phyloP scores from a whole-genome alignment of 2,888 invertebrate genomes.

The Heliothis peltigera region DNA sequence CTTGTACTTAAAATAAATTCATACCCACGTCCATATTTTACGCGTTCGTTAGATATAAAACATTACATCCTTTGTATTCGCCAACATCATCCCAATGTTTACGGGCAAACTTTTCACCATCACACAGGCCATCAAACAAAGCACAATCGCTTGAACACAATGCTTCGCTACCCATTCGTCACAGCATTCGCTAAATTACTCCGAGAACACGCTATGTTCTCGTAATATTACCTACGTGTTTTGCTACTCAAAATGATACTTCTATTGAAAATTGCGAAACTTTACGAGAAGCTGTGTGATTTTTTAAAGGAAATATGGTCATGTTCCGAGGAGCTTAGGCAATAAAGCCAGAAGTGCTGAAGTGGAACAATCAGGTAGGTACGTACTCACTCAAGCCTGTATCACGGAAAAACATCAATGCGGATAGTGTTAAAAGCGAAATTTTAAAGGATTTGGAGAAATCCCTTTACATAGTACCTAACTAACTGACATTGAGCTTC shows the following conservation, averaged over 20 bases:
- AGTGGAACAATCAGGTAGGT: slow-evolving; percentile 33
- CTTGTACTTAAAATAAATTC: no score
- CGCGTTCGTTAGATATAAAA: no score
- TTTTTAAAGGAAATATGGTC: slow-evolving; percentile 63
- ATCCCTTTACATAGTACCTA: no score
- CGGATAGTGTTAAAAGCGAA: no score
- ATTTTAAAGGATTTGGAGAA: no score
- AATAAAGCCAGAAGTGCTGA: slow-evolving; percentile 61
- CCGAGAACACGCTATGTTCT: slow-evolving; percentile 19
- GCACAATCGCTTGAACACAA: slow-evolving; percentile 21
- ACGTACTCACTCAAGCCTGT: slow-evolving; percentile 25
- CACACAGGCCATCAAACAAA: slow-evolving; percentile 23
- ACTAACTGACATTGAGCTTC: no score
- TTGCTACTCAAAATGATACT: slow-evolving; percentile 43
- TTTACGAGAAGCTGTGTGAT: slow-evolving; percentile 57
- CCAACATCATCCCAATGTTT: background rate
- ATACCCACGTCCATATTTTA: no score
- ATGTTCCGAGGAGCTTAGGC: slow-evolving; percentile 64
- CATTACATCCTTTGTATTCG: background rate
- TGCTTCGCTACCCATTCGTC: slow-evolving; percentile 18
- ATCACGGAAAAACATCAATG: no score
- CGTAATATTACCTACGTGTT: slow-evolving; percentile 35
- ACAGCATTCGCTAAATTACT: slow-evolving; percentile 25
- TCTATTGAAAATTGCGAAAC: slow-evolving; percentile 66
- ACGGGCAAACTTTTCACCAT: slow-evolving; percentile 20